Base-by-base conservation (phyloP, 2,888 invertebrate species). In the Amphiduros pacificus region DNA sequence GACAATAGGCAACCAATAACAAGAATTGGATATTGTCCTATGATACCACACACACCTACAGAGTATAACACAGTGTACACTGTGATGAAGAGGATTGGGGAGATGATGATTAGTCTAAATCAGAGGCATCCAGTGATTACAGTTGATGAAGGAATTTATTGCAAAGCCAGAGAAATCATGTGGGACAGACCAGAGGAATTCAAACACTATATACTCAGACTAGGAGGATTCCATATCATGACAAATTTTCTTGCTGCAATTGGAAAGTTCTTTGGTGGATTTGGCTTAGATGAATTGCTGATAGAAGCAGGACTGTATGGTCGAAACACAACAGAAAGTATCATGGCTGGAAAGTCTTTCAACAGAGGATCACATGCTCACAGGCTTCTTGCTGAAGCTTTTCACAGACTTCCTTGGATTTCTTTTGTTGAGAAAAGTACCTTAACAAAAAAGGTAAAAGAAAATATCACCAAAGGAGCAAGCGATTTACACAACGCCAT, bases 111-210 rank as follows among this genome's bases (percentile, higher is more conserved):
- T 3, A 51, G 17, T 6, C 24, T 51, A 17, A 27, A 27, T 9
- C 51, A 51, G 17, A 51, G 26, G 26, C 26, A 51, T 11, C 4
- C 51, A 51, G 51, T 51, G 11, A 22, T 51, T n/a, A 51, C 51
- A 2, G 24, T 24, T 6, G 51, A 51, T 17, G 17, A 24, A 6
- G 51, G 24, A 24, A 51, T 51, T 26, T 51, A 51, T 26, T 24
- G 20, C 24, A 51, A 51, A 17, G 51, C 51, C 11, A 9, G 26
- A 51, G 24, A 51, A 24, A 9, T 51, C 6, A 51, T 9, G 14
- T 51, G 51, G 51, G 3, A 27, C 4, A 22, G 17, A 3, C 51
- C 51, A 14, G 51, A 51, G 26, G 17, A 51, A 27, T 51, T 51
- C 24, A 17, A 51, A 24, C 26, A 24, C 11, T 24, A n/a, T 9